Percentiles rank a stretch among this genome's conserved stretches.
phyloP scores from a whole-genome alignment of 2,888 invertebrate species.

The Drosophila flavopinicola region DNA sequence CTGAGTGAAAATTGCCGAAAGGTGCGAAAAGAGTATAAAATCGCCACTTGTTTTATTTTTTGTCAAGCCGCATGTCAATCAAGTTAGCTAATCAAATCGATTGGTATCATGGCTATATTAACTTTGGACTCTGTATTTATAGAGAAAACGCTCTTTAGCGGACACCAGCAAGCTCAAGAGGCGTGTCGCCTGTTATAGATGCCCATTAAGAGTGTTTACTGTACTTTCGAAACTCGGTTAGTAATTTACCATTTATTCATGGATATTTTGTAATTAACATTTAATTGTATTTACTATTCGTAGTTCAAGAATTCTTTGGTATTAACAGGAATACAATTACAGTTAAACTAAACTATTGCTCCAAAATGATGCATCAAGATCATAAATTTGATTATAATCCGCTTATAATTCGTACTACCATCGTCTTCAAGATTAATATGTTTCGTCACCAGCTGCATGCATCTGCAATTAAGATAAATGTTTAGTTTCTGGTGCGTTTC shows the following conservation, averaged over 20 bases:
- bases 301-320: conserved; percentile 16
- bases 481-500: background rate
- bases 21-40: too few relatives aligned
- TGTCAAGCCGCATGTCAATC: too few relatives aligned
- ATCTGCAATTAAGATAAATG: conserved; percentile 28
- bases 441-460: conserved; percentile 51
- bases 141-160: too few relatives aligned
- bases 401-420: conserved; percentile 4
- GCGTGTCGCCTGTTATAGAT: too few relatives aligned
- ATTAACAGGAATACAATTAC: conserved; percentile 10
- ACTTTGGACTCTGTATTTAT: too few relatives aligned
- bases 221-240: too few relatives aligned
- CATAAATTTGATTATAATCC: background rate
- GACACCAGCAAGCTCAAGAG: too few relatives aligned
- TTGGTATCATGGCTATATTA: too few relatives aligned
- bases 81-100: too few relatives aligned
- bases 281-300: conserved; percentile 21
- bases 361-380: conserved; percentile 45
- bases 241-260: conserved; percentile 36
- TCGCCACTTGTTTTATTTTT: too few relatives aligned
- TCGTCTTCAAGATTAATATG: conserved; percentile 38
- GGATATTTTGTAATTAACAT: conserved; percentile 35
- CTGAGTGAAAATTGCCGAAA: too few relatives aligned
- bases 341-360: conserved; percentile 61
- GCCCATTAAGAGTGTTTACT: too few relatives aligned